phyloP scores from a whole-genome alignment of 37 sponge, comb jelly and placozoan genomes.

The Amphimedon queenslandica region DNA sequence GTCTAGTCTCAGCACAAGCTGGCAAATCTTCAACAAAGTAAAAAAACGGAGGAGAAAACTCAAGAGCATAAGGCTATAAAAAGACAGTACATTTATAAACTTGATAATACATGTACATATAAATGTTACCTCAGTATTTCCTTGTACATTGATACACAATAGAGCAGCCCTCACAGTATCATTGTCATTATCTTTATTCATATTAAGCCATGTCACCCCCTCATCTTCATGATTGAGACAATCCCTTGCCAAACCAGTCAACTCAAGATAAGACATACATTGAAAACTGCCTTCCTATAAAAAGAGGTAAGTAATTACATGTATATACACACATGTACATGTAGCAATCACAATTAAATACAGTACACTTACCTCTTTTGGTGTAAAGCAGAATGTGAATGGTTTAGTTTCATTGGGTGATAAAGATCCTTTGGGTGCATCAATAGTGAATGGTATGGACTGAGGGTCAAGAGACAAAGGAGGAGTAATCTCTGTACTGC shows the following conservation, averaged over 20 bases:
- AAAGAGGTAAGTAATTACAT: too few species aligned
- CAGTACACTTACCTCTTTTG: background rate
- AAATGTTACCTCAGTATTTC: background rate
- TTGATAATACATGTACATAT: too few species aligned
- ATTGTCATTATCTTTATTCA: conserved; percentile 8
- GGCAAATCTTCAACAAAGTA: conserved; percentile 17
- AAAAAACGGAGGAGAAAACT: conserved; percentile 31
- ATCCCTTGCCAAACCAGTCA: conserved; percentile 14
- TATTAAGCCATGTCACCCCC: conserved; percentile 9
- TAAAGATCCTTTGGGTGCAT: conserved; percentile 18
- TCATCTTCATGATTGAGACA: conserved; percentile 14
- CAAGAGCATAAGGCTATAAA: conserved; percentile 25
- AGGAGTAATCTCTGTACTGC: conserved; percentile 2
- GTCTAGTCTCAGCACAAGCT: conserved; percentile 9
- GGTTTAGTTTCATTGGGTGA: conserved; percentile 6
- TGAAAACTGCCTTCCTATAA: conserved; percentile 27
- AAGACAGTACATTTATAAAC: background rate
- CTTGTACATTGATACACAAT: conserved; percentile 12
- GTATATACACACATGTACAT: too few species aligned
- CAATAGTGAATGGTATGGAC: conserved; percentile 26
- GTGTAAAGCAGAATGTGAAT: conserved; percentile 28
- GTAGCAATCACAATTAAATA: too few species aligned
- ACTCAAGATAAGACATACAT: conserved; percentile 19
- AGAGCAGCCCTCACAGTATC: conserved; percentile 22
- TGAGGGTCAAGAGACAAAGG: conserved; percentile 5